Evolutionary conservation across 1,140 invertebrate species (phyloP), one percentile per base, ranked within the genome.

Genomic region (Drosophila grimshawi): DNA sequence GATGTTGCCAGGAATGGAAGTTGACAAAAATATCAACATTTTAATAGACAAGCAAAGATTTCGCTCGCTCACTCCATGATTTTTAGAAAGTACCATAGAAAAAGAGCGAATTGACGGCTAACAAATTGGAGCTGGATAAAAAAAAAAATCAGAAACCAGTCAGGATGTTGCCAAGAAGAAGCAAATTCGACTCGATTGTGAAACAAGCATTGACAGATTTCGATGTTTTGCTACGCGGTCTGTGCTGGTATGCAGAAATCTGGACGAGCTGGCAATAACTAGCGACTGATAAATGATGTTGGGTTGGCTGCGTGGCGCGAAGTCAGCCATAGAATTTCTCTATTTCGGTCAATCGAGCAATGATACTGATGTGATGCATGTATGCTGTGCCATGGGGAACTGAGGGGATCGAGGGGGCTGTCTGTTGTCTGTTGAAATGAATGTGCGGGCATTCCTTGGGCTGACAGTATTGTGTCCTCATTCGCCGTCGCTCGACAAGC

Each of bases 371-470:
- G 71, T 61, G 43, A 65, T 64, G 60, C 27, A 41, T 65, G 60
- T 30, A 41, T 65, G 76, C 32, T 51, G 6, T 43, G 39, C 37
- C 5, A 3, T 30, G 46, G 37, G 59, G 43, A 19, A 19, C 0
- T 5, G 5, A 4, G 3, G 5, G 30, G 29, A 32, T n/a, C 6
- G 39, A 8, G n/a, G 41, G 19, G 10, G 39, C n/a, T 43, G 39
- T 43, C 39, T 43, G n/a, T 43, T 19, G 39, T 49, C 45, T 5
- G 52, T 52, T 62, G 72, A 89, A 91, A 91, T 91, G 81, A 91
- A 91, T 91, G 89, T 91, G 83, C 83, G 89, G 89, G 89, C 78
- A 91, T 91, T 91, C 78, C 85, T 72, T 78, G 63, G 80, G 68
- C 69, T 88, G 88, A 90, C 86, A 90, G 78, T 90, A 91, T 80